Evolutionary conservation across 2,888 invertebrate genomes (phyloP), one percentile per base, ranked within the genome.

Genomic region (Diplolepis rosae): DNA sequence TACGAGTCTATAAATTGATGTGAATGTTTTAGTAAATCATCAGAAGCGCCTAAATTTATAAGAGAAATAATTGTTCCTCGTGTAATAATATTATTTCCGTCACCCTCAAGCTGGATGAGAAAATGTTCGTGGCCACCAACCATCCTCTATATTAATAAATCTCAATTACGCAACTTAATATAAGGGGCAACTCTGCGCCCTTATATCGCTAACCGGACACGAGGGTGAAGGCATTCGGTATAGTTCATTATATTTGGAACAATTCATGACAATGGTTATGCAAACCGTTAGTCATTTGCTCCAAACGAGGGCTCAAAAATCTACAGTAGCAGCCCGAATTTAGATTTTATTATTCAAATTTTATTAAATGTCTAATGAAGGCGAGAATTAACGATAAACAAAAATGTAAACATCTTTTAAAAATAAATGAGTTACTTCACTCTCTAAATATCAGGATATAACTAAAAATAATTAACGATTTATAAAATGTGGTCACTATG

Each of bases 161-260:
- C 88, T 87, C 88, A 87, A 88, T 88, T 88, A 88, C 84, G 84
- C 79, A 83, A 87, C 82, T 87, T 87, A 85, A 87, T 84, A 81
- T 77, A 79, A 76, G 78, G 85, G 84, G 82, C 81, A 84, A 84
- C 84, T 83, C 80, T 77, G 76, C 79, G 79, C 80, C 82, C 76
- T 71, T 74, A 68, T 71, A 74, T 73, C 76, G 74, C 74, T 72
- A 71, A 78, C 80, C 80, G 81, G 80, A 83, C 80, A 74, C 78
- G 81, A 82, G 84, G 84, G 83, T 77, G 81, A 79, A 81, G 79
- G 79, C 78, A 82, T 83, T 85, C 82, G 80, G 70, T 81, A 72
- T 76, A 70, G 73, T 70, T 48, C 78, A 82, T 84, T 83, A 83
- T 84, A 77, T 74, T 65, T 70, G 69, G 69, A 79, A 84, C 81